Percentiles rank a stretch among this genome's conserved stretches.
Conservation (phyloP, 2,113 vertebrate species). For the Hemiscyllium ocellatum region DNA sequence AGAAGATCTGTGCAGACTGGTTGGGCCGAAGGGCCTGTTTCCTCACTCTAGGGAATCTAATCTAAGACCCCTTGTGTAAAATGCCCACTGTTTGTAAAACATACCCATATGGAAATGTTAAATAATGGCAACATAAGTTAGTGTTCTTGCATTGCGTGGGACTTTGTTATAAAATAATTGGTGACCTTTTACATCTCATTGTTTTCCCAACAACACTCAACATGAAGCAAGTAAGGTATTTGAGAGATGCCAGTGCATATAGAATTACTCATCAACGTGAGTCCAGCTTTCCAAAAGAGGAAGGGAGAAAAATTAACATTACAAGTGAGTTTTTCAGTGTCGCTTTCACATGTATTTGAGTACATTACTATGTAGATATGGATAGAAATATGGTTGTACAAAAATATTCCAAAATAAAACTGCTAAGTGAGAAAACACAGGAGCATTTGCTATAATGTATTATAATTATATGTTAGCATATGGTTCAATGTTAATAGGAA, state of each 20-base stretch:
- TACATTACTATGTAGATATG: neutral
- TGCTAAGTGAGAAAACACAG: neutral
- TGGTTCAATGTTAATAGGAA: neutral
- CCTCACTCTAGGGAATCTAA: too few relatives aligned
- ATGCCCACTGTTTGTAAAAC: neutral
- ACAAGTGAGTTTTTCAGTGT: neutral
- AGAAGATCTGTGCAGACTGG: too few relatives aligned
- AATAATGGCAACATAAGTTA: neutral
- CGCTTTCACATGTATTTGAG: neutral
- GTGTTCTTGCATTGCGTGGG: neutral
- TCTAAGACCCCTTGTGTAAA: neutral
- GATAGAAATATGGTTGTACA: neutral
- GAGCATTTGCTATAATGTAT: neutral
- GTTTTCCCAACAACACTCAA: neutral
- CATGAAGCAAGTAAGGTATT: neutral
- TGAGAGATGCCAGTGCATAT: neutral
- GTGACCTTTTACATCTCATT: neutral
- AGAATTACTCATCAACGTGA: neutral
- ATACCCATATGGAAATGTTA: neutral
- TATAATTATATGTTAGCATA: neutral
- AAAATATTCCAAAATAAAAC: neutral
- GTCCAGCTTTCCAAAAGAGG: neutral
- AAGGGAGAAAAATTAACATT: neutral
- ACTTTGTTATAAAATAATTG: neutral
- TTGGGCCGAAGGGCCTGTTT: too few relatives aligned